These are phyloP conservation scores for Cisticola juncidis DNA, from an alignment of 2,113 vertebrate species.

Conservation along the genomic window DNA sequence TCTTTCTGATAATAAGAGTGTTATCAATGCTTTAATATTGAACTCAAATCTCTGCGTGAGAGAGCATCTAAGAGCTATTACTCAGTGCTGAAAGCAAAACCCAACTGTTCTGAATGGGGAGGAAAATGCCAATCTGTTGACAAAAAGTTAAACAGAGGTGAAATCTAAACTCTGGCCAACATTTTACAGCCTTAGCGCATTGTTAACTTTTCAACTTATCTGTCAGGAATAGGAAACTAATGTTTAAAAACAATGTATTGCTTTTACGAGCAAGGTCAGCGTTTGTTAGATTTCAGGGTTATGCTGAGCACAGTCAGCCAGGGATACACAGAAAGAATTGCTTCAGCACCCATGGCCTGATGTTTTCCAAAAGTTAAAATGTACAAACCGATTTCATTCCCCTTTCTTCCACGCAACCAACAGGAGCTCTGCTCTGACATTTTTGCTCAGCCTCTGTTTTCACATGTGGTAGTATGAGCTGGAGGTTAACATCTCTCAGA, in stretches of 20 bases:
- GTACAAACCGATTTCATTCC: not conserved
- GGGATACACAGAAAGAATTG: constrained; percentile 11
- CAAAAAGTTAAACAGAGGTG: constrained; percentile 76
- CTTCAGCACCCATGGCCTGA: not conserved
- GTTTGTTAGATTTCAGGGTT: constrained; percentile 65
- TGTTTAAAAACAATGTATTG: constrained; percentile 76
- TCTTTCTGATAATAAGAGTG: constrained; percentile 75
- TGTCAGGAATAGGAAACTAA: constrained; percentile 79
- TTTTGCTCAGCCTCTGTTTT: not conserved
- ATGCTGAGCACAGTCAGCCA: constrained; percentile 6
- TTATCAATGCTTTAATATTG: constrained; percentile 70
- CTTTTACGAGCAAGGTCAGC: constrained; percentile 74
- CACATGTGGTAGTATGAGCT: not conserved
- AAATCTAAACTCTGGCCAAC: constrained; percentile 70
- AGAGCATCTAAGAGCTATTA: constrained; percentile 64
- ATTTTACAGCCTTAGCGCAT: constrained; percentile 73
- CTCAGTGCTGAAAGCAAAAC: constrained; percentile 70
- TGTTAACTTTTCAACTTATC: constrained; percentile 75
- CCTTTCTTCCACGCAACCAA: not conserved
- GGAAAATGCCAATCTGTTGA: constrained; percentile 73
- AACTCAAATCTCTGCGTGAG: constrained; percentile 59
- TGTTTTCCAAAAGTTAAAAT: constrained; percentile 8
- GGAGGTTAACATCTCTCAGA: constrained; percentile 3
- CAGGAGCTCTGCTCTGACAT: not conserved
- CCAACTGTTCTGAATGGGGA: constrained; percentile 67